Percentiles rank a stretch among this genome's conserved stretches.
These are phyloP conservation scores for Horisme vitalbata DNA, from an alignment of 2,888 invertebrate species.

Conservation along the genomic window DNA sequence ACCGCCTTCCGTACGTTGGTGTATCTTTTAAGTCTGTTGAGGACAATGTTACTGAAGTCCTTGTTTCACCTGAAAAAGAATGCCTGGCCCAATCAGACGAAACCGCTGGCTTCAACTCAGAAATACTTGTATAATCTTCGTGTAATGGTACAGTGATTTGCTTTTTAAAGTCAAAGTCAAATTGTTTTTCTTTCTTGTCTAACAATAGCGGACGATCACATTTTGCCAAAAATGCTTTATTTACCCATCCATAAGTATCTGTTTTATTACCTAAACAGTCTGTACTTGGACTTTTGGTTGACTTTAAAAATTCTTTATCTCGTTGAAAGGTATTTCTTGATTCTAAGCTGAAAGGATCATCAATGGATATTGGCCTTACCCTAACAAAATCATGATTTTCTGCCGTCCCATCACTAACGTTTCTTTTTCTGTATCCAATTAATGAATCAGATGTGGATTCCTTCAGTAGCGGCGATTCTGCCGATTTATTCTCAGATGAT, in stretches of 20 bases:
- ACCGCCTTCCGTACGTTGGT: conserved; percentile 56
- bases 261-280: conserved; percentile 73
- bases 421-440: conserved; percentile 66
- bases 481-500: conserved; percentile 45
- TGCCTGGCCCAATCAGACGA: conserved; percentile 61
- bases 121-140: conserved; percentile 41
- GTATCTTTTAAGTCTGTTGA: conserved; percentile 64
- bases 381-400: conserved; percentile 64
- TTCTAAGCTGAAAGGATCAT: conserved; percentile 75
- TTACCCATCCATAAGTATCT: conserved; percentile 79
- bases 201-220: conserved; percentile 53
- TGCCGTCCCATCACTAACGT: conserved; percentile 41
- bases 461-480: conserved; percentile 67
- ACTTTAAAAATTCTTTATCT: conserved; percentile 52
- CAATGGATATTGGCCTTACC: conserved; percentile 73
- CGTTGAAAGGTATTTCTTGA: conserved; percentile 46
- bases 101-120: conserved; percentile 44
- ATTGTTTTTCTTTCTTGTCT: conserved; percentile 46
- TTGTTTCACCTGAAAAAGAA: conserved; percentile 69
- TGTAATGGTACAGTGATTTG: conserved; percentile 48
- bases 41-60: conserved; percentile 59
- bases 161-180: conserved; percentile 48
- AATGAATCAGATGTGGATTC: conserved; percentile 76
- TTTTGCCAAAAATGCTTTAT: conserved; percentile 75
- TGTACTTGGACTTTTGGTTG: conserved; percentile 65